A percentile compares a stretch with the other conserved stretches of the same genome.
Evolutionary conservation across 1,140 invertebrate genomes (phyloP).

Genomic region (Anastrepha ludens): DNA sequence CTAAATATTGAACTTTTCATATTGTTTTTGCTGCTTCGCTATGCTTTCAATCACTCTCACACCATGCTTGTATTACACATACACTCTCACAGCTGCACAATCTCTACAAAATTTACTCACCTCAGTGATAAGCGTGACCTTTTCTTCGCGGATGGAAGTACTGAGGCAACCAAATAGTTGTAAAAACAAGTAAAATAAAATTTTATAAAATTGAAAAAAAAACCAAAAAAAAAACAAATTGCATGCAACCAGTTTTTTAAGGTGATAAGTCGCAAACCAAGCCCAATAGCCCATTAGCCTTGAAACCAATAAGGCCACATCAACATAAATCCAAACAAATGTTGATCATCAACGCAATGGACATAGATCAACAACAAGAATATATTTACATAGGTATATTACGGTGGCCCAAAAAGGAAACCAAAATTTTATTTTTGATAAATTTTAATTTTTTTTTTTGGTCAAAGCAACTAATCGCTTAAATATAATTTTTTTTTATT

Average conservation of each 20-base stretch:
- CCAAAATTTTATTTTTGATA: too few species aligned
- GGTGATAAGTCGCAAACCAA: neutral
- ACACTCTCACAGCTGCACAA: neutral
- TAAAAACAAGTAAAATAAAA: neutral
- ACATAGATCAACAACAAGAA: neutral
- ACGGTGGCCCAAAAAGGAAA: too few species aligned
- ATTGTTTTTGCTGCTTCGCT: neutral
- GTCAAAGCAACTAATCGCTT: too few species aligned
- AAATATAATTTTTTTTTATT: too few species aligned
- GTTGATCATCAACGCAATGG: neutral
- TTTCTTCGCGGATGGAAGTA: neutral
- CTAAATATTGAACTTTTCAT: neutral
- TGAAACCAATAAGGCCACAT: neutral
- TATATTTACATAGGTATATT: too few species aligned
- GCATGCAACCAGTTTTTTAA: neutral
- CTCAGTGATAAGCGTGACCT: neutral
- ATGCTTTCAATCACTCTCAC: neutral
- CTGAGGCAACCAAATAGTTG: neutral
- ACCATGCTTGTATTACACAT: neutral
- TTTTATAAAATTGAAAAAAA: neutral
- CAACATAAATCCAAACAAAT: neutral
- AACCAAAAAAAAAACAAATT: neutral
- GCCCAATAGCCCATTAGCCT: neutral
- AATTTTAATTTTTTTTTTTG: too few species aligned
- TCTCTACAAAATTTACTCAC: neutral